Evolutionary conservation across 2,888 invertebrate genomes (phyloP).

Genomic region (Hetaerina titia): DNA sequence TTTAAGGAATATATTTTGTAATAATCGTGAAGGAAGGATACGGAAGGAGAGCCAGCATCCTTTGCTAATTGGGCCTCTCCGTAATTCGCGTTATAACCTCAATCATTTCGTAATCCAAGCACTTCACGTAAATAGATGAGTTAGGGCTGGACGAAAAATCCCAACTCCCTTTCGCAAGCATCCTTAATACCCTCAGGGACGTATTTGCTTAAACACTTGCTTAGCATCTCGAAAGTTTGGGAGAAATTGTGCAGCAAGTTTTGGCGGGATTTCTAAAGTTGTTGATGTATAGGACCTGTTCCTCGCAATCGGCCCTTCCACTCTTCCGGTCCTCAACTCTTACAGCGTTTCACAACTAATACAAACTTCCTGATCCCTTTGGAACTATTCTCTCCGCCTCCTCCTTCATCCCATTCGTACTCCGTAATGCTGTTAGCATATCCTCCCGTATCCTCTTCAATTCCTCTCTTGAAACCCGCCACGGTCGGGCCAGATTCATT

Average conservation of each 20-base stretch:
- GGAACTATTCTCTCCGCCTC: slow-evolving; percentile 51
- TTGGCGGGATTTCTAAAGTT: slow-evolving; percentile 20
- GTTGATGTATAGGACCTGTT: slow-evolving; percentile 45
- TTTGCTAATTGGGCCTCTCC: background rate
- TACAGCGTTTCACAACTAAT: slow-evolving; percentile 32
- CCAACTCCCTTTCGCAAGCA: background rate
- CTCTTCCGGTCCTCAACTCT: slow-evolving; percentile 14
- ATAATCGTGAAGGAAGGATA: too few relatives aligned
- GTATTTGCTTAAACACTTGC: slow-evolving; percentile 54
- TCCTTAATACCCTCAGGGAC: slow-evolving; percentile 8
- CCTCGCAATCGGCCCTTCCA: slow-evolving; percentile 34
- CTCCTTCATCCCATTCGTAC: slow-evolving; percentile 23
- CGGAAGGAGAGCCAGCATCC: too few relatives aligned
- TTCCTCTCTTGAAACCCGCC: background rate
- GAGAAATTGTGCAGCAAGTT: slow-evolving; percentile 38
- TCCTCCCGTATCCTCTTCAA: background rate
- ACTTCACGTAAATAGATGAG: background rate
- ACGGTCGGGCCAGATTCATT: background rate
- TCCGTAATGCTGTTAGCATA: slow-evolving; percentile 24
- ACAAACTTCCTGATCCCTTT: slow-evolving; percentile 59
- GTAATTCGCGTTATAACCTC: background rate
- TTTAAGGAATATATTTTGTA: too few relatives aligned
- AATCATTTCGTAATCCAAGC: background rate
- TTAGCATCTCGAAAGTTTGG: slow-evolving; percentile 47
- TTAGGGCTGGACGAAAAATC: background rate